Base-by-base conservation (phyloP, 2,888 invertebrate genomes). In the Rhabditoides inermis region DNA sequence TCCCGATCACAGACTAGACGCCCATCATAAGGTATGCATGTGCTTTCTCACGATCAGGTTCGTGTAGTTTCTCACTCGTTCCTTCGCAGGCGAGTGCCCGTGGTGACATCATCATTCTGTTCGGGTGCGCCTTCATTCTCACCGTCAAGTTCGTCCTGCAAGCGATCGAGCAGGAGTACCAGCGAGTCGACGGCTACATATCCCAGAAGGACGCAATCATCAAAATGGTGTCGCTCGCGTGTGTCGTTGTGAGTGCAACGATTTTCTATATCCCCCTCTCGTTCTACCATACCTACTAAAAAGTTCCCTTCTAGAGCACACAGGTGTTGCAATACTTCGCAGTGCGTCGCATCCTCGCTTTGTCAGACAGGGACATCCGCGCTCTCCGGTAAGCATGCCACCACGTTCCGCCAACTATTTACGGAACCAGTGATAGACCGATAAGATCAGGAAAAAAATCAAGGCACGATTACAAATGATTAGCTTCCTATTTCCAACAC, bases 1-100 rank as follows among this genome's bases (percentile, higher is more conserved):
- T 10, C 45, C 50, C 10, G 56, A 67, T 42, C 64, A 68, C 39
- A 56, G 73, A 2, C 60, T 73, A 20, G 73, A 75, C 45, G 70
- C 71, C 6, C 70, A 73, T 53, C 73, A 73, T 53, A 73, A 69
- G n/a, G n/a, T n/a, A n/a, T n/a, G n/a, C n/a, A n/a, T n/a, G n/a
- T n/a, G n/a, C n/a, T n/a, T n/a, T n/a, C n/a, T n/a, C n/a, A n/a
- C n/a, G n/a, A n/a, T n/a, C 32, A 32, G 10, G n/a, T n/a, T n/a
- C n/a, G n/a, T n/a, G n/a, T n/a, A n/a, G n/a, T n/a, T n/a, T n/a
- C 40, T 10, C 40, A 40, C 22, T 40, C 20, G 7, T 27, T 28
- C 30, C 36, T 6, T 28, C 27, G 18, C 44, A 66, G 41, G 74
- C 73, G 5, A 70, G 73, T 51, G 68, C 73, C 4, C 42, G 72